These are phyloP conservation scores for Sciurus niger DNA, from an alignment of 2,113 vertebrate species.

Conservation along the genomic window DNA sequence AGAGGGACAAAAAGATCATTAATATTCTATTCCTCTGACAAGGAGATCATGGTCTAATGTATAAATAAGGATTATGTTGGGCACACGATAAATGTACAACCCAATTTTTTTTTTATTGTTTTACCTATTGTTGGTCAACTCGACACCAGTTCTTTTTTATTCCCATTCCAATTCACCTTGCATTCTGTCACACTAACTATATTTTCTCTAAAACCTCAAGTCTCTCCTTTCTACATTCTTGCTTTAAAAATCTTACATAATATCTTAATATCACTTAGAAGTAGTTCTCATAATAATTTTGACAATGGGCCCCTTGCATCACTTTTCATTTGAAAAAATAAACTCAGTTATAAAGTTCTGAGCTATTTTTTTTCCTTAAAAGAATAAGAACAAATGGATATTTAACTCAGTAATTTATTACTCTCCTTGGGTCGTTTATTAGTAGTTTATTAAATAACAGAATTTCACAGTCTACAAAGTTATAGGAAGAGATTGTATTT, in stretches of 20 bases:
- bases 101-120: neutral
- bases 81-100: neutral
- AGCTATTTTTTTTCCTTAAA: neutral
- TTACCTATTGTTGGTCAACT: neutral
- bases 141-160: neutral
- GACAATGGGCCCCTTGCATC: neutral
- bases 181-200: neutral
- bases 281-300: neutral
- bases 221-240: neutral
- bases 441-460: neutral
- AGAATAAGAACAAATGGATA: neutral
- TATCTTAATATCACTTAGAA: neutral
- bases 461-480: neutral
- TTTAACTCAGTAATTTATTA: neutral
- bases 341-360: neutral
- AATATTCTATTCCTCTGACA: neutral
- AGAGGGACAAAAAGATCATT: neutral
- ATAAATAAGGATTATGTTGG: no score
- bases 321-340: slow-evolving; percentile 7
- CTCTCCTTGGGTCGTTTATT: neutral
- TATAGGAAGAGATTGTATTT: neutral
- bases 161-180: neutral
- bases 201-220: neutral
- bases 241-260: neutral
- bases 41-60: neutral